Conservation (phyloP, 2,888 invertebrate genomes). For the Parnassius mnemosyne region DNA sequence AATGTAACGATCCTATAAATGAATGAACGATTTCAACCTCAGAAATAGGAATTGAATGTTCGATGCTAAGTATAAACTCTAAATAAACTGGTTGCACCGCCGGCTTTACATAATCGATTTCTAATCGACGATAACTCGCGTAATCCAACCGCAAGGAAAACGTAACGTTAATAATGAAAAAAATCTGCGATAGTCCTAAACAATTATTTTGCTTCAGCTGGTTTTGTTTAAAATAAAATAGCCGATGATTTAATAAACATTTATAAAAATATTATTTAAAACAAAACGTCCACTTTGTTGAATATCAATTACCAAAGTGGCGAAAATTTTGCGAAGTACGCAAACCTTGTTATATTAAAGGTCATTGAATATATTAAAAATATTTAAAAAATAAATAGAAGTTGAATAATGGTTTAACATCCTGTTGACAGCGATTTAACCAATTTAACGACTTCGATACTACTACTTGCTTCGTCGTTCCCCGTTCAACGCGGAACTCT, state of each 20-base stretch:
- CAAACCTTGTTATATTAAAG: slow-evolving; percentile 19
- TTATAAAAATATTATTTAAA: background rate
- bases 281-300: background rate
- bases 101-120: slow-evolving; percentile 18
- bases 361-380: slow-evolving; percentile 23
- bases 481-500: slow-evolving; percentile 13
- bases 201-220: background rate
- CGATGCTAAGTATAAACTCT: too few species aligned
- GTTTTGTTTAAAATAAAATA: background rate
- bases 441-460: background rate
- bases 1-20: slow-evolving; percentile 39
- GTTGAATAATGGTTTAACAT: slow-evolving; percentile 13
- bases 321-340: slow-evolving; percentile 12
- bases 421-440: slow-evolving; percentile 17
- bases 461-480: slow-evolving; percentile 2
- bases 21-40: too few species aligned
- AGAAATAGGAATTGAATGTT: too few species aligned
- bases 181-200: background rate
- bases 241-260: too few species aligned
- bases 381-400: slow-evolving; percentile 6
- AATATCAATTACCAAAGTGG: slow-evolving; percentile 5
- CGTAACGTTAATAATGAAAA: slow-evolving; percentile 10
- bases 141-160: slow-evolving; percentile 13
- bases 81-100: slow-evolving; percentile 25
- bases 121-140: slow-evolving; percentile 6